Evolutionary conservation across 2,113 vertebrate genomes (phyloP).

Genomic region (Lynx canadensis): DNA sequence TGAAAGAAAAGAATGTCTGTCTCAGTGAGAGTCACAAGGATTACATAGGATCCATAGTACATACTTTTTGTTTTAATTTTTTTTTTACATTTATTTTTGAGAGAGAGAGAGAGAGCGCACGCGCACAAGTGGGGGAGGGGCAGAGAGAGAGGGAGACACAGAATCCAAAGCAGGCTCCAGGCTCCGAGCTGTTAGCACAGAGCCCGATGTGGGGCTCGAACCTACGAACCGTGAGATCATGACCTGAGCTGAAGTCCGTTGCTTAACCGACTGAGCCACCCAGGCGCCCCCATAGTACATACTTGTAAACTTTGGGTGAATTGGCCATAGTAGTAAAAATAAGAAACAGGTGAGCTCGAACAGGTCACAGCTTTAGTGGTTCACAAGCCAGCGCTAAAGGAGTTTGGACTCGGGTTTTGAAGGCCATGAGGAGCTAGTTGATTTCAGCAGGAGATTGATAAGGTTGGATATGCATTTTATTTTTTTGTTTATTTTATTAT

Average conservation of each 20-base stretch:
- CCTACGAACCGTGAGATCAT: too few species aligned
- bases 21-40: neutral
- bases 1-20: neutral
- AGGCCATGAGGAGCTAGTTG: neutral
- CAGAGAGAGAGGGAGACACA: too few species aligned
- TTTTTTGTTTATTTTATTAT: neutral
- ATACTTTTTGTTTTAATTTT: neutral
- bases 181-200: too few species aligned
- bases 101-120: too few species aligned
- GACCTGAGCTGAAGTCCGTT: rapidly evolving
- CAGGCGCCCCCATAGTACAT: too few species aligned
- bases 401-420: neutral
- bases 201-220: too few species aligned
- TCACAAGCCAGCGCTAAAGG: neutral
- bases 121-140: too few species aligned
- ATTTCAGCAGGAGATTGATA: neutral
- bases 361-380: neutral
- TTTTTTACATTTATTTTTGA: too few species aligned
- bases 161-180: too few species aligned
- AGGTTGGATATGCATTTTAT: neutral
- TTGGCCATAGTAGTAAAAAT: neutral
- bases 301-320: neutral
- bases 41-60: neutral
- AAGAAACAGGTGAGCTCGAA: neutral
- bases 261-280: too few species aligned